Conservation (phyloP, 2,888 invertebrate genomes). For the Oscheius onirici region DNA sequence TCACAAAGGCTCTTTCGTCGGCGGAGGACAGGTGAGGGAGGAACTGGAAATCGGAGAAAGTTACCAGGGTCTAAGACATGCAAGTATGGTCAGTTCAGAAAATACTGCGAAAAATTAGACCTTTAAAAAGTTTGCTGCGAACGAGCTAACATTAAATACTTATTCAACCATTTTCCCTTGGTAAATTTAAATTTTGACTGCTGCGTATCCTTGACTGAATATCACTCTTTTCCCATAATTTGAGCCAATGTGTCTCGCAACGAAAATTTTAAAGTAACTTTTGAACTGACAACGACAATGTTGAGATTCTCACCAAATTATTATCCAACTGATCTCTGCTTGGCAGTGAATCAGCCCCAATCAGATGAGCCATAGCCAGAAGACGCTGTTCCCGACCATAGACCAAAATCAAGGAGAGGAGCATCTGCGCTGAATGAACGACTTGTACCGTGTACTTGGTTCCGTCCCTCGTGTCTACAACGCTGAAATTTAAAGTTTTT, state of each 20-base stretch:
- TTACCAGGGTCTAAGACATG: too few relatives aligned
- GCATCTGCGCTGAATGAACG: constrained; percentile 73
- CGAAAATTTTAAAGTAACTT: too few relatives aligned
- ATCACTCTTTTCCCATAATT: too few relatives aligned
- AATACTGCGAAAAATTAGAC: too few relatives aligned
- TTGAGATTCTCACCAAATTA: constrained; percentile 59
- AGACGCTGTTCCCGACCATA: constrained; percentile 70
- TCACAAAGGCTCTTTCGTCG: constrained; percentile 74
- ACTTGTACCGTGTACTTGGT: constrained; percentile 74
- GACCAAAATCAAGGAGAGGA: constrained; percentile 75
- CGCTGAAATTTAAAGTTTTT: constrained; percentile 58
- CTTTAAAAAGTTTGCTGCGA: neutral
- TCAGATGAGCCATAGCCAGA: constrained; percentile 74
- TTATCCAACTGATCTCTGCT: constrained; percentile 70
- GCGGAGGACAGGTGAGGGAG: constrained; percentile 72
- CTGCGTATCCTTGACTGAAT: too few relatives aligned
- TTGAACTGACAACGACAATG: too few relatives aligned
- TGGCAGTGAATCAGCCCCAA: constrained; percentile 74
- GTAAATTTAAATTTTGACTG: too few relatives aligned
- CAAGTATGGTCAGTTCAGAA: too few relatives aligned
- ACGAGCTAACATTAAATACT: neutral
- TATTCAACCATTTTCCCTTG: neutral
- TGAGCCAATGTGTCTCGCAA: neutral
- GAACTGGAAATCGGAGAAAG: constrained; percentile 56
- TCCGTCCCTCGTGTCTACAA: constrained; percentile 72